Conservation (phyloP, 2,113 vertebrate genomes). For the Engraulis encrasicolus region DNA sequence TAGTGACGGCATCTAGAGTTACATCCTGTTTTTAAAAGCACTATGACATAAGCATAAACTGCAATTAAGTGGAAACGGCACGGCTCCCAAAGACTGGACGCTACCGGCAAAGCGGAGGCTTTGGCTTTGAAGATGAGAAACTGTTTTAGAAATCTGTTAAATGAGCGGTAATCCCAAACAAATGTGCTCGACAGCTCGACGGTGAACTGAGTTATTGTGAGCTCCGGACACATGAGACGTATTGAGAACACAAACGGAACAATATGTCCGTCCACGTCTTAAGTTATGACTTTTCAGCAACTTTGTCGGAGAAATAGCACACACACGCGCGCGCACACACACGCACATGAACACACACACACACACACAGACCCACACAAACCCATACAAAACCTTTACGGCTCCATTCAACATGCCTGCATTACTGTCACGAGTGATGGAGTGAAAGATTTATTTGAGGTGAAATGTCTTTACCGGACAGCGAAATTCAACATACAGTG, state of each 20-base stretch:
- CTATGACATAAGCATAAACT: slow-evolving; percentile 62
- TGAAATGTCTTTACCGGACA: slow-evolving; percentile 43
- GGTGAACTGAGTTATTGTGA: slow-evolving; percentile 30
- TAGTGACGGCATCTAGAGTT: slow-evolving; percentile 59
- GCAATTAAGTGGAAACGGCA: slow-evolving; percentile 59
- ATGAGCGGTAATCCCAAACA: slow-evolving; percentile 60
- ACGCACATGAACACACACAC: not conserved
- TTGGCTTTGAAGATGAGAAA: slow-evolving; percentile 61
- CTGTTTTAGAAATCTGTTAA: slow-evolving; percentile 49
- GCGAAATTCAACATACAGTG: slow-evolving; percentile 45
- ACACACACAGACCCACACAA: not conserved
- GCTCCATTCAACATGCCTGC: slow-evolving; percentile 51
- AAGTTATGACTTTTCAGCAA: slow-evolving; percentile 50
- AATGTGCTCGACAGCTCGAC: slow-evolving; percentile 43
- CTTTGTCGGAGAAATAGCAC: slow-evolving; percentile 28
- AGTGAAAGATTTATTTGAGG: slow-evolving; percentile 52
- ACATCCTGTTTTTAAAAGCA: slow-evolving; percentile 71
- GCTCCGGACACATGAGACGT: slow-evolving; percentile 35
- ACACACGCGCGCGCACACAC: not conserved
- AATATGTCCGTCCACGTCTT: slow-evolving; percentile 38
- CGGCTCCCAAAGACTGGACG: slow-evolving; percentile 59
- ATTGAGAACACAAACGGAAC: slow-evolving; percentile 36
- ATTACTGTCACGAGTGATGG: slow-evolving; percentile 44
- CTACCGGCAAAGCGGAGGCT: slow-evolving; percentile 58
- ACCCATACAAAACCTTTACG: slow-evolving; percentile 29